Evolutionary conservation across 2,888 invertebrate species (phyloP), one percentile per base, ranked within the genome.

Genomic region (Chrysina gloriosa): DNA sequence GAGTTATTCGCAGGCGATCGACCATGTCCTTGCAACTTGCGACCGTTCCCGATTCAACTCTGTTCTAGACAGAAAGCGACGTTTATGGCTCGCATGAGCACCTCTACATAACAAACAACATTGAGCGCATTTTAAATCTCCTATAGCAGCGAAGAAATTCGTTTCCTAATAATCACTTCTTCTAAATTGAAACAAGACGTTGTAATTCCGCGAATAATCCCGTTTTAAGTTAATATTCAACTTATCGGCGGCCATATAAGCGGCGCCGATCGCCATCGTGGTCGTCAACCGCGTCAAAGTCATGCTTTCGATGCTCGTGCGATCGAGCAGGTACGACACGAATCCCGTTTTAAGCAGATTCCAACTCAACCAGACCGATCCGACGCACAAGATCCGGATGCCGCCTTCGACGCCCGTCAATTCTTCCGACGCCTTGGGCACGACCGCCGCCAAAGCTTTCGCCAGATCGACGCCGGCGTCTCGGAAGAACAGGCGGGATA

Each of bases 281-380:
- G 90, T 90, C 9, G 89, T 91, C 11, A 96, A 85, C 14, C 86
- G 86, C 9, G 94, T 84, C 6, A 97, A 83, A 2, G 87, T 86
- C 16, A 92, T 78, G 75, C 89, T 86, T 3, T 84, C 77, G 1
- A 90, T 74, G 6, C 31, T 34, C 54, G 83, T 75, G 36, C 84
- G 81, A 5, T 81, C 75, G 3, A 84, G 77, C 2, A 93, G 80
- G 69, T 87, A 86, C 1, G 82, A 77, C 2, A 89, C 77, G 73
- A 94, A 91, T 0, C 94, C 95, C 1, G 88, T 84, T 77, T 90
- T 86, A 70, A 98, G 80, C 23, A 92, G 86, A 2, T 89, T 84
- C 96, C 97, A 98, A 79, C 97, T 97, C 71, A 93, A 89, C 94
- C 96, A 98, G 0, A 98, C 96, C 0, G 96, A 96, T 0, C 98